Evolutionary conservation across 2,797 vertebrate species (phyloP).

Genomic region (Oryzias dopingdopingensis): DNA sequence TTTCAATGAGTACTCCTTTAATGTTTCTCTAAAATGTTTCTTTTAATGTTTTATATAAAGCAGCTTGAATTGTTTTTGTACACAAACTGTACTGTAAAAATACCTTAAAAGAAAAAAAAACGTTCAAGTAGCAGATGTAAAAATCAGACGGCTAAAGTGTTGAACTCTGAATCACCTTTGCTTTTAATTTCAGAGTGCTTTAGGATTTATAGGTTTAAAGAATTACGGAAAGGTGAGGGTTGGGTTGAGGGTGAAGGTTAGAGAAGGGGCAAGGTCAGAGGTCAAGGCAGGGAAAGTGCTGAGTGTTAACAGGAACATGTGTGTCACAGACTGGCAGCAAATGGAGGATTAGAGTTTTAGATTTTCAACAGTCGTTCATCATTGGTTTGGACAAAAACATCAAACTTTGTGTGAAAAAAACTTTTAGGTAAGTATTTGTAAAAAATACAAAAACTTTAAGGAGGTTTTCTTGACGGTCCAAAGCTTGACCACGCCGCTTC

Average conservation of each 20-base stretch:
- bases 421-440: too few species aligned
- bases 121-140: too few species aligned
- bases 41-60: too few species aligned
- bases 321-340: conserved; percentile 4
- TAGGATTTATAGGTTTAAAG: conserved; percentile 43
- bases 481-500: conserved; percentile 7
- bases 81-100: too few species aligned
- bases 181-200: conserved; percentile 30
- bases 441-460: conserved; percentile 1
- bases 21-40: too few species aligned
- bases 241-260: conserved; percentile 37
- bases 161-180: conserved; percentile 58
- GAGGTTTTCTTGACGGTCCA: conserved; percentile 2
- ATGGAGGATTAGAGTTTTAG: background rate
- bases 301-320: conserved; percentile 43
- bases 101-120: too few species aligned
- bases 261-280: conserved; percentile 47
- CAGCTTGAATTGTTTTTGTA: too few species aligned
- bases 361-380: too few species aligned
- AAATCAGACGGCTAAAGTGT: background rate
- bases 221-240: conserved; percentile 24
- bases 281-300: conserved; percentile 51
- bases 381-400: too few species aligned
- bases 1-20: too few species aligned
- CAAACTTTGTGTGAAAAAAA: too few species aligned